Base-by-base conservation (phyloP, 2,797 vertebrate genomes). In the Hephaestus fuliginosus region DNA sequence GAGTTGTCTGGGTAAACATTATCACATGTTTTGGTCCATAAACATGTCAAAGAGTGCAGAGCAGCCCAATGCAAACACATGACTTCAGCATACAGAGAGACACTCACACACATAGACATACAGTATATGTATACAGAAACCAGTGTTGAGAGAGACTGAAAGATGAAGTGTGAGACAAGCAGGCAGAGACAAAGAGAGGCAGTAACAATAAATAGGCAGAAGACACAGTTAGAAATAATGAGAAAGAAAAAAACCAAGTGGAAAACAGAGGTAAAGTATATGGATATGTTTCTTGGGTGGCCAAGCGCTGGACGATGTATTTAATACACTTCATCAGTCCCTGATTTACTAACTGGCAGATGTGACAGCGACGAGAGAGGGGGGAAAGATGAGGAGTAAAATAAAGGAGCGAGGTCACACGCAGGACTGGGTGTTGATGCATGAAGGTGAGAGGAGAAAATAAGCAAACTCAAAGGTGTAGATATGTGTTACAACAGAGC, bases 61-160 rank as follows among this genome's bases (percentile, higher is more conserved):
- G 71, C 70, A 62, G 82, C 78, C 89, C 87, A 92, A 93, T 63
- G 75, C 69, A 92, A 94, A 95, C 85, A 93, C 83, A 93, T 93
- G 84, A 93, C 88, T 88, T 92, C 91, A 92, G 79, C 74, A 81
- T 18, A 36, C 46, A 70, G 20, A 67, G 51, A 65, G 10, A 49
- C 39, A 66, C 25, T 72, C 36, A 63, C 13, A 51, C 43, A 61
- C 30, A 74, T 33, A 69, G 11, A 48, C 43, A 57, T 25, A 74
- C 44, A 33, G 62, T 10, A 64, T 46, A 68, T 57, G 86, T 17
- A 66, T 33, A 74, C 28, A 75, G 73, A 81, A 58, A 76, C 14
- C 15, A 1, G 61, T 20, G 71, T 52, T 73, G 84, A 88, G 62
- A 83, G 88, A 91, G 76, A 76, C 56, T 77, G 66, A 90, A 73